Percentiles rank a stretch among this genome's conserved stretches.
Evolutionary conservation across 1,140 invertebrate genomes (phyloP).

Genomic region (Neodiprion pinetum): DNA sequence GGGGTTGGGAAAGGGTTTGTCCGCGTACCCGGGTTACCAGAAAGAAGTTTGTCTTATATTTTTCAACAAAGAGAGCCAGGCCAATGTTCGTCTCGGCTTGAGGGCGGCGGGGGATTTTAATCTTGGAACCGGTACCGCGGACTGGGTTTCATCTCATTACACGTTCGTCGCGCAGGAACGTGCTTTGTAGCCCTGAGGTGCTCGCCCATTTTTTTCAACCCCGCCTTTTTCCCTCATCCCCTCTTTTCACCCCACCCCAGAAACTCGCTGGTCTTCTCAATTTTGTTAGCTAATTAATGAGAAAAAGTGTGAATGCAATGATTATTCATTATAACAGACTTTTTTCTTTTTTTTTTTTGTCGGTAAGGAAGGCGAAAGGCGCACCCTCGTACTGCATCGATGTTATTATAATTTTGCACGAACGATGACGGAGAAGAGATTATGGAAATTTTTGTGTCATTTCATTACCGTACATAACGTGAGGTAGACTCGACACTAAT

Average conservation of each 20-base stretch:
- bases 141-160: constrained; percentile 22
- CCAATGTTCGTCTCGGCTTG: constrained; percentile 10
- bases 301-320: not conserved
- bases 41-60: not conserved
- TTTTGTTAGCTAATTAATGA: not conserved
- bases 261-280: constrained; percentile 4
- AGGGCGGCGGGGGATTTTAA: constrained; percentile 18
- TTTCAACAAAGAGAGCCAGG: not conserved
- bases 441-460: too few species aligned
- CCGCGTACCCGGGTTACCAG: not conserved
- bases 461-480: too few species aligned
- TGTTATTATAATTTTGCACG: not conserved
- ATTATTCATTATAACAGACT: too few species aligned
- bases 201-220: not conserved
- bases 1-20: not conserved
- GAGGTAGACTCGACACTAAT: too few species aligned
- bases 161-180: not conserved
- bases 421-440: too few species aligned
- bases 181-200: constrained; percentile 1
- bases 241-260: not conserved
- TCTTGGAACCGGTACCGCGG: constrained; percentile 19
- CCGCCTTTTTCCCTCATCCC: too few species aligned
- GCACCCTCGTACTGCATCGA: not conserved
- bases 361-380: not conserved
- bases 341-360: not conserved